Conservation (phyloP, 2,113 vertebrate genomes). For the Desmodus rotundus region DNA sequence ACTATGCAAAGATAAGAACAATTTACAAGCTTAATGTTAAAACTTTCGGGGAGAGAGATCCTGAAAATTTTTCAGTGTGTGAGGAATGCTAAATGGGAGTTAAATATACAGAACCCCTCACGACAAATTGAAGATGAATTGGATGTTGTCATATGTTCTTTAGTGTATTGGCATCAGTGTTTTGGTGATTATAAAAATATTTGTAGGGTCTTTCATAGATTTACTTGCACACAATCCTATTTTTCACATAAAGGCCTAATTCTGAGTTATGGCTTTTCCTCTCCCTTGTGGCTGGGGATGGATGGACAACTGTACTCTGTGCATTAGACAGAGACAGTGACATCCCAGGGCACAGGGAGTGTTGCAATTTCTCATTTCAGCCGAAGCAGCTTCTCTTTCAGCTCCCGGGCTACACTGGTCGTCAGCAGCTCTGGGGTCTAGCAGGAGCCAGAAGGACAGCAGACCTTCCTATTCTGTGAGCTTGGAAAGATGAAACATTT, state of each 20-base stretch:
- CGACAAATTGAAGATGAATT: neutral
- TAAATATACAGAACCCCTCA: neutral
- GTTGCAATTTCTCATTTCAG: neutral
- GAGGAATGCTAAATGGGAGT: neutral
- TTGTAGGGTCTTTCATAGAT: neutral
- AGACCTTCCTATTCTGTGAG: neutral
- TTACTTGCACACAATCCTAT: constrained; percentile 2
- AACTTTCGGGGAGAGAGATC: neutral
- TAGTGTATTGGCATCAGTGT: neutral
- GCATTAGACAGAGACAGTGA: neutral
- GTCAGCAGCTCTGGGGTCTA: neutral
- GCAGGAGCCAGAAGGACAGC: neutral
- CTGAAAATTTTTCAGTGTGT: neutral
- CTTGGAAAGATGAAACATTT: neutral
- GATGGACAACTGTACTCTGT: neutral
- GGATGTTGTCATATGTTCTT: neutral
- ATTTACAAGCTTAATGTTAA: neutral
- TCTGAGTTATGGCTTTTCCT: neutral
- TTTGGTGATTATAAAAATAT: neutral
- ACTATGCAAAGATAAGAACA: neutral
- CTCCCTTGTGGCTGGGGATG: neutral
- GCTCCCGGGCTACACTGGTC: neutral
- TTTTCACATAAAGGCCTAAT: neutral
- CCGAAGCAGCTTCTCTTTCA: neutral
- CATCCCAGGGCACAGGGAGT: neutral